Percentiles rank a stretch among this genome's conserved stretches.
Conservation (phyloP, 2,888 invertebrate genomes). For the Aelia acuminata region DNA sequence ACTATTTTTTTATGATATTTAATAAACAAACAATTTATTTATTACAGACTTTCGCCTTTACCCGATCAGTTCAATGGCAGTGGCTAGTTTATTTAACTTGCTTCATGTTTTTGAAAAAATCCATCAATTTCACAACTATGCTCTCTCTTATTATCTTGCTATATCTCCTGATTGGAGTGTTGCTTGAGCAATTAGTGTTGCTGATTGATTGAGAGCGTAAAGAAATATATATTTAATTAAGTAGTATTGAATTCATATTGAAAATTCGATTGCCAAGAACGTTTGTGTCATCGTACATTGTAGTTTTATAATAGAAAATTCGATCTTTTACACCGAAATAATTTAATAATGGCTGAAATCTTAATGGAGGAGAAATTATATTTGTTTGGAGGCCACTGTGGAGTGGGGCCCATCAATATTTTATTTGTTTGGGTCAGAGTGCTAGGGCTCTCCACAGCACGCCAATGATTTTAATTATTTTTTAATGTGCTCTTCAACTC, state of each 20-base stretch:
- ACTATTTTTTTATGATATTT: no score
- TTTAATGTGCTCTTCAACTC: neutral
- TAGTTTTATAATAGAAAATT: neutral
- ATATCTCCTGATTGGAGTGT: no score
- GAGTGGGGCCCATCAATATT: neutral
- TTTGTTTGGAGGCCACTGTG: neutral
- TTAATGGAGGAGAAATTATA: neutral
- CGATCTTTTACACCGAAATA: neutral
- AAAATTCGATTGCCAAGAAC: neutral
- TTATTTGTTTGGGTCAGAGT: slow-evolving; percentile 5
- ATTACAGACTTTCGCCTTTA: no score
- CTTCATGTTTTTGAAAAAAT: no score
- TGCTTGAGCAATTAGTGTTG: neutral
- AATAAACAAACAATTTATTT: no score
- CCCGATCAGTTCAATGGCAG: no score
- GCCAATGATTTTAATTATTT: slow-evolving; percentile 9
- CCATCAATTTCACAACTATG: no score
- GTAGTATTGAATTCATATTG: neutral
- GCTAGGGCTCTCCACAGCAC: neutral
- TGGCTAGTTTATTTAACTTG: no score
- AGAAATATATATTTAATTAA: neutral
- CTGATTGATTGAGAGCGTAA: neutral
- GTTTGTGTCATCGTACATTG: neutral
- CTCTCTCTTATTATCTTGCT: no score
- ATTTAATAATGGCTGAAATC: neutral